phyloP scores from a whole-genome alignment of 2,888 invertebrate species.

The Exephanes ischioxanthus region DNA sequence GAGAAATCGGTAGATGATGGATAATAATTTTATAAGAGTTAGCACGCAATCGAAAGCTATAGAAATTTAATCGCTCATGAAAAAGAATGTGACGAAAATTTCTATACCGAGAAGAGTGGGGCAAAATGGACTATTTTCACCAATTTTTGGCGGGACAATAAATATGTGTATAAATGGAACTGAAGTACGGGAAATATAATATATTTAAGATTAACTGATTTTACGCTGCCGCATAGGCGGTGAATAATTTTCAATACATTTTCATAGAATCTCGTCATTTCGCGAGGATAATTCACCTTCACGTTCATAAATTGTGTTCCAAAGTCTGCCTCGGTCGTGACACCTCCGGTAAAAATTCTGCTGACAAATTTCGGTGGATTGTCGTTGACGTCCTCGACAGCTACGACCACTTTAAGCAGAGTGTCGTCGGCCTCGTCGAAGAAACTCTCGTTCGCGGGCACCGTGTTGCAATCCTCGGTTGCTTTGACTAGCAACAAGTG shows the following conservation, averaged over 20 bases:
- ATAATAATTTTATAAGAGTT: too few species aligned
- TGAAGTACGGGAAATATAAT: background rate
- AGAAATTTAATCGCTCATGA: too few species aligned
- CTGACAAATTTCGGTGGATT: conserved; percentile 94
- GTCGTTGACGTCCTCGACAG: conserved; percentile 95
- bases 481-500: conserved; percentile 92
- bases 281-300: conserved; percentile 86
- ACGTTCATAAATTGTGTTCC: conserved; percentile 95
- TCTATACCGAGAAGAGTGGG: background rate
- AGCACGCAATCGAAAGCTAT: too few species aligned
- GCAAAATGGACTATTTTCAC: background rate
- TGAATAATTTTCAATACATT: background rate
- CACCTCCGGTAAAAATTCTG: conserved; percentile 95
- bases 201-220: background rate
- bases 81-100: too few species aligned
- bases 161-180: background rate
- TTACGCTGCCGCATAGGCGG: background rate
- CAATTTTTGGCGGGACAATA: too few species aligned
- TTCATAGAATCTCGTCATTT: background rate
- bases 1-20: background rate
- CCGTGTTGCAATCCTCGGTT: conserved; percentile 91
- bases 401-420: conserved; percentile 89
- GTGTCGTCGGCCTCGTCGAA: conserved; percentile 89
- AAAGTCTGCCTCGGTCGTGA: conserved; percentile 96
- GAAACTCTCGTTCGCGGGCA: conserved; percentile 87